Evolutionary conservation across 1,140 invertebrate species (phyloP).

Genomic region (Hypothenemus hampei): DNA sequence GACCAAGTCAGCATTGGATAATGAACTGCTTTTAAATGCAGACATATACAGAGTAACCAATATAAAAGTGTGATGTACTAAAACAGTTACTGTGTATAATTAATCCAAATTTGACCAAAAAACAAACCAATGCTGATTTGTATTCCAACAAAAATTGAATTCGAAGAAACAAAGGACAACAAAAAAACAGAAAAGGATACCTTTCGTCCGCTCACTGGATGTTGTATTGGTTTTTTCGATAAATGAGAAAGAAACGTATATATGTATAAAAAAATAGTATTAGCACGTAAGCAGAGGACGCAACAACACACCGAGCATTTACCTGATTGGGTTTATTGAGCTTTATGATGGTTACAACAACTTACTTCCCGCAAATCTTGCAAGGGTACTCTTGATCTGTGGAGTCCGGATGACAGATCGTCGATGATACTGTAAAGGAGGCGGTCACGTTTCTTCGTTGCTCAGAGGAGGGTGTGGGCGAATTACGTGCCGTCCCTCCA

Average conservation of each 20-base stretch:
- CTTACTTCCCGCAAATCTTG: constrained; percentile 98
- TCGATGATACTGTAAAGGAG: constrained; percentile 23
- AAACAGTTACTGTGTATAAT: too few species aligned
- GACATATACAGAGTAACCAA: too few species aligned
- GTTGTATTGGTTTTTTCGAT: constrained; percentile 20
- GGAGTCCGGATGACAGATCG: constrained; percentile 39
- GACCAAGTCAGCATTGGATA: not conserved
- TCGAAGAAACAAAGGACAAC: constrained; percentile 4
- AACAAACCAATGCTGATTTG: constrained; percentile 9
- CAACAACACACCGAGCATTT: constrained; percentile 44
- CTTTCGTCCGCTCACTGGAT: constrained; percentile 43
- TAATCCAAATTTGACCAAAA: not conserved
- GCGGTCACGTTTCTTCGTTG: constrained; percentile 25
- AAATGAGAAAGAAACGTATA: constrained; percentile 30
- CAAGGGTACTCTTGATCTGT: constrained; percentile 71
- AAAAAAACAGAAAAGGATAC: constrained; percentile 38
- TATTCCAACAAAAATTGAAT: too few species aligned
- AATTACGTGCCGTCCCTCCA: constrained; percentile 49
- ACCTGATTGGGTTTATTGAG: constrained; percentile 39
- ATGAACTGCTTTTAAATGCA: too few species aligned
- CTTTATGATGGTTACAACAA: constrained; percentile 49
- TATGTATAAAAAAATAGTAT: constrained; percentile 34
- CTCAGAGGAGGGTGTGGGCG: constrained; percentile 50
- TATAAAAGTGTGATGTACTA: too few species aligned
- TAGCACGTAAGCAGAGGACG: constrained; percentile 44